Evolutionary conservation across 2,888 invertebrate species (phyloP), one percentile per base, ranked within the genome.

Genomic region (Drosophila pegasa): DNA sequence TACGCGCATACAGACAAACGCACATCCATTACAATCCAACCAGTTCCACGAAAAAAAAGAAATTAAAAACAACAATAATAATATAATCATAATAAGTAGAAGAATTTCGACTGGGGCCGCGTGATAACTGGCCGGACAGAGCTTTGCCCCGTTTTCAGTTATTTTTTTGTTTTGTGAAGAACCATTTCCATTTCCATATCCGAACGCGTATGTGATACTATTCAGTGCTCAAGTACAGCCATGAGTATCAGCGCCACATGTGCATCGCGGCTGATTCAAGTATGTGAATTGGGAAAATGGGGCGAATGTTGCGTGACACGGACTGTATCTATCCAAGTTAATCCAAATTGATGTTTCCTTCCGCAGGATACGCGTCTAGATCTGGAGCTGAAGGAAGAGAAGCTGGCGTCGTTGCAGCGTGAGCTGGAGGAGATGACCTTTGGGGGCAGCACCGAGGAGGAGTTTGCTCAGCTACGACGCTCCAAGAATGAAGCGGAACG

Each of bases 301-400:
- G 18, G 31, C 45, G 29, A 47, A 12, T 38, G 7, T 29, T 3
- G 10, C 10, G 18, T 9, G 20, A 25, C 31, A 18, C 5, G 35
- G 2, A 3, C 14, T 31, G 22, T 7, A 0, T 20, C 0, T 38
- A 14, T 22, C 10, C 7, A 33, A 37, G 43, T 52, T 52, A 29
- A 8, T 43, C n/a, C n/a, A n/a, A 16, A 33, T 41, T 40, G 0
- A 22, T 45, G 7, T 6, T 16, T 50, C 50, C 0, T 9, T 22
- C 91, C 31, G 7, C 55, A 98, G 97, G 97, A 97, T 92, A 94
- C 96, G 84, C 95, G 96, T 88, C 93, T 98, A 88, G 98, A 98
- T 91, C 93, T 97, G 78, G 98, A 98, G 92, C 93, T 97, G 89
- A 97, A 97, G 92, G 96, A 97, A 84, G 98, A 98, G 92, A 96